phyloP scores from a whole-genome alignment of 2,888 invertebrate genomes.

The Fragum whitleyi region DNA sequence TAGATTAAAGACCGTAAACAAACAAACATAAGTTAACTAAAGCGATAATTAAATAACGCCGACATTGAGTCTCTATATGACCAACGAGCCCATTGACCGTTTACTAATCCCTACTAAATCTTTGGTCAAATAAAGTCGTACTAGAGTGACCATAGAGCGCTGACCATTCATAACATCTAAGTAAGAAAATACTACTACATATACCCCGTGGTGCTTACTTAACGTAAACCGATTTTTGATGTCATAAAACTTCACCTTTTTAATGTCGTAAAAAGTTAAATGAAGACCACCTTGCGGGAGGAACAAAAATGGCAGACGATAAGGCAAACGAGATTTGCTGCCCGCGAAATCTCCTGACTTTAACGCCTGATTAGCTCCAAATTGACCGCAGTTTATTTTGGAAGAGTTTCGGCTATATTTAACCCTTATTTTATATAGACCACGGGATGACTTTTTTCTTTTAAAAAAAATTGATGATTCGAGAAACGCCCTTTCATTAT shows the following conservation, averaged over 20 bases:
- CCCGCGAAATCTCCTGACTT: constrained; percentile 31
- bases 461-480: no score
- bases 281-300: constrained; percentile 29
- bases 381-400: constrained; percentile 32
- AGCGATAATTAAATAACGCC: constrained; percentile 39
- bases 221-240: constrained; percentile 26
- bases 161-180: constrained; percentile 12
- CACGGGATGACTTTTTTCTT: no score
- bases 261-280: constrained; percentile 28
- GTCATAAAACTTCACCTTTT: constrained; percentile 13
- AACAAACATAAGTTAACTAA: constrained; percentile 35
- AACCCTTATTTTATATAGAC: no score
- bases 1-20: constrained; percentile 22
- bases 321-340: constrained; percentile 24
- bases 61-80: constrained; percentile 38
- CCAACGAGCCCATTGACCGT: constrained; percentile 33
- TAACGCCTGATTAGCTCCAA: constrained; percentile 27
- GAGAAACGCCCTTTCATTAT: no score
- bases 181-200: constrained; percentile 9
- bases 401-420: constrained; percentile 14
- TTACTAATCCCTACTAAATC: constrained; percentile 17
- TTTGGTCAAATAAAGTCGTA: constrained; percentile 17
- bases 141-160: constrained; percentile 9
- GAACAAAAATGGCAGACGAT: constrained; percentile 27
- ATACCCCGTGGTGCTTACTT: constrained; percentile 28